Evolutionary conservation across 1,140 invertebrate species (phyloP).

Genomic region (Eumaeus atala): DNA sequence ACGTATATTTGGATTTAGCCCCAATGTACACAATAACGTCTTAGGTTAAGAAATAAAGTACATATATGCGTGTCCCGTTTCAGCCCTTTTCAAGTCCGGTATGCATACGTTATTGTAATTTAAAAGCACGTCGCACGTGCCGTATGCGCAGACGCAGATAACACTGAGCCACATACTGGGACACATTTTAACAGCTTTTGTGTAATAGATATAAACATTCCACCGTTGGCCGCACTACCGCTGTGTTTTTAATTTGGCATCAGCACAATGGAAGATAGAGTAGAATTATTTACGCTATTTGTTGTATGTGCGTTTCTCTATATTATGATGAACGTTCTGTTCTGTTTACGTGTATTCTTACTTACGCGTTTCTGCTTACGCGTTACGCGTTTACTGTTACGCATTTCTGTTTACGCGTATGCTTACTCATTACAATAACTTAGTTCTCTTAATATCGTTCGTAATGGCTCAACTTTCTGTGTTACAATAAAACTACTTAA

Average conservation of each 20-base stretch:
- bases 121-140: constrained; percentile 27
- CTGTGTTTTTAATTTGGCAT: constrained; percentile 21
- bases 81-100: constrained; percentile 26
- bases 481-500: too few relatives aligned
- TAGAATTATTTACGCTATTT: too few relatives aligned
- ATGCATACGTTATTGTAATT: constrained; percentile 28
- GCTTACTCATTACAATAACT: too few relatives aligned
- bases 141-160: constrained; percentile 28
- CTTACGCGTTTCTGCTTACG: too few relatives aligned
- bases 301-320: too few relatives aligned
- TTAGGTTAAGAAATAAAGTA: too few relatives aligned
- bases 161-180: constrained; percentile 24
- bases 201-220: constrained; percentile 29
- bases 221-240: constrained; percentile 17
- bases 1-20: neutral
- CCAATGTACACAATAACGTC: constrained; percentile 21
- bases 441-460: too few relatives aligned
- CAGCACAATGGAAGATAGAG: neutral
- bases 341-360: too few relatives aligned
- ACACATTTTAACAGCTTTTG: constrained; percentile 31
- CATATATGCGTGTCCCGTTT: constrained; percentile 25
- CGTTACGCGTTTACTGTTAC: too few relatives aligned
- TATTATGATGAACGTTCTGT: too few relatives aligned
- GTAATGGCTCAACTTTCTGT: too few relatives aligned
- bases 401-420: too few relatives aligned